phyloP scores from a whole-genome alignment of 2,888 invertebrate species.

The Polyploca ridens region DNA sequence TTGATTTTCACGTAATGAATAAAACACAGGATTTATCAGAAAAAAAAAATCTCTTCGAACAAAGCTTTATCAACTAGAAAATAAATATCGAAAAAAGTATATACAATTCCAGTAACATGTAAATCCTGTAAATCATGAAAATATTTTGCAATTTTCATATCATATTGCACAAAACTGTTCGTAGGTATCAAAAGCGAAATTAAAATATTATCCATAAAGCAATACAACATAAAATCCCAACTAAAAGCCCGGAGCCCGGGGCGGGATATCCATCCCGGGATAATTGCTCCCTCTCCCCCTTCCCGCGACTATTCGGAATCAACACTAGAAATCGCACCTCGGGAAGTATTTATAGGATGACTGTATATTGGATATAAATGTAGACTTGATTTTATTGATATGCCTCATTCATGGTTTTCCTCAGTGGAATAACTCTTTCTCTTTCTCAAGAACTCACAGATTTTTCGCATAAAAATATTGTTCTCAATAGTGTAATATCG shows the following conservation, averaged over 20 bases:
- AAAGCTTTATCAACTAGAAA: too few species aligned
- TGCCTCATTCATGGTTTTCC: neutral
- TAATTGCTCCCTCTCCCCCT: constrained; percentile 36
- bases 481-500: too few species aligned
- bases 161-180: neutral
- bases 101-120: constrained; percentile 17
- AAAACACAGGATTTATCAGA: too few species aligned
- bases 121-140: too few species aligned
- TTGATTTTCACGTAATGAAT: too few species aligned
- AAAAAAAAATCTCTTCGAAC: too few species aligned
- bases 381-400: neutral
- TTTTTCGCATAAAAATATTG: too few species aligned
- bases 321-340: constrained; percentile 46
- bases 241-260: constrained; percentile 20
- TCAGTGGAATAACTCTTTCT: neutral
- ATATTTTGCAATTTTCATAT: neutral
- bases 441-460: too few species aligned
- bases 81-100: too few species aligned
- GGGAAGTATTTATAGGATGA: constrained; percentile 32
- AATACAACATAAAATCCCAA: constrained; percentile 29
- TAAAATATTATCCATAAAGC: constrained; percentile 7
- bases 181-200: neutral
- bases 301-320: constrained; percentile 41
- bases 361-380: constrained; percentile 22
- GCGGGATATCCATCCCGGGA: constrained; percentile 20